These are phyloP conservation scores for Xestia rhomboidea DNA, from an alignment of 2,888 invertebrate species.

Conservation along the genomic window DNA sequence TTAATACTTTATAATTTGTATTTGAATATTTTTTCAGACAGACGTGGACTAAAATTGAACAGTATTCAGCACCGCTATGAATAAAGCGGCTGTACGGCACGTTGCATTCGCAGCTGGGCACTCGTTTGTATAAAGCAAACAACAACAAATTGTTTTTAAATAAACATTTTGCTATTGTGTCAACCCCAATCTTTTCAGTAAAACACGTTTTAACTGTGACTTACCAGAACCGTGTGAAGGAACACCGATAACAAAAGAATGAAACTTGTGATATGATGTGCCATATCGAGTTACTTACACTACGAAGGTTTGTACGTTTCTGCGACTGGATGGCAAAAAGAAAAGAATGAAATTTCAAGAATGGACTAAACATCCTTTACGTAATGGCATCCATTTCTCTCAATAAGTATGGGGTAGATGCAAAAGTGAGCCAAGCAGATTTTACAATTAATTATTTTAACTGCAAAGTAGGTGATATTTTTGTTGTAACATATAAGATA, in stretches of 20 bases:
- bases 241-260: constrained; percentile 66
- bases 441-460: background rate
- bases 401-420: constrained; percentile 57
- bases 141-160: constrained; percentile 44
- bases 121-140: constrained; percentile 31
- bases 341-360: constrained; percentile 72
- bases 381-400: constrained; percentile 65
- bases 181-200: constrained; percentile 5
- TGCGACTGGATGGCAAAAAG: constrained; percentile 63
- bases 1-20: background rate
- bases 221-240: constrained; percentile 65
- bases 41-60: constrained; percentile 10
- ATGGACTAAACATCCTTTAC: constrained; percentile 80
- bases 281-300: constrained; percentile 72
- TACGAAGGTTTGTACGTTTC: constrained; percentile 64
- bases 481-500: background rate
- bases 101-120: constrained; percentile 30
- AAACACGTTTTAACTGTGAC: constrained; percentile 45
- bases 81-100: constrained; percentile 23
- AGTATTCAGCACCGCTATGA: constrained; percentile 28
- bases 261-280: constrained; percentile 65
- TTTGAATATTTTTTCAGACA: constrained; percentile 19
- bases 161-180: constrained; percentile 27
- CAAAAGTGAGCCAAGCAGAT: constrained; percentile 37
- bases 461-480: background rate